Evolutionary conservation across 2,113 vertebrate species (phyloP), one percentile per base, ranked within the genome.

Genomic region (Stictonetta naevosa): DNA sequence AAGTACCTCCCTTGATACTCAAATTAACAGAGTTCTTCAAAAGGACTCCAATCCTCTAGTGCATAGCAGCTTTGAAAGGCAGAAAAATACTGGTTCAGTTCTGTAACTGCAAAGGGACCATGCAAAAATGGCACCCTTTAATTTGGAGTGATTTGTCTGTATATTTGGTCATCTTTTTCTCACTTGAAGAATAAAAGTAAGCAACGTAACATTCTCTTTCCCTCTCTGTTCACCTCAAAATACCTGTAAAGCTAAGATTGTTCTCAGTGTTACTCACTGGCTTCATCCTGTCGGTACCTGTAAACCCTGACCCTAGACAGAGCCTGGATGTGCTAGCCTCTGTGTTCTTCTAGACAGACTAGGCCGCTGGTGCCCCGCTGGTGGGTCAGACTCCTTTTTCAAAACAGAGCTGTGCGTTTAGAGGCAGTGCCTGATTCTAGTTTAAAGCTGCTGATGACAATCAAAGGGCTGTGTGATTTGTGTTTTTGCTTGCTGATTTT

Each of bases 21-120:
- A 69, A 4, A 48, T 88, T 25, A 7, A 64, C 2, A 0, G 6
- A 1, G 8, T 21, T n/a, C 2, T 72, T 53, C 33, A 34, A 25
- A 69, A 44, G 23, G 80, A 64, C 83, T 79, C 72, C 6, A 6
- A 5, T 19, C 80, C 21, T 73, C 11, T 31, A 25, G 17, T 63
- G 52, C 14, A 26, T 21, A 16, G 4, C 42, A 42, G 12, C 36
- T 92, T 83, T 73, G 36, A 86, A 96, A 90, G 33, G 2, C 28
- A 74, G 28, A 59, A 80, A 74, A 73, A 33, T 50, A 13, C 7
- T 58, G 7, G 22, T 91, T 80, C 34, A 8, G 16, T 33, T 82
- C 28, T 85, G 18, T 79, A 75, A 53, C 23, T 75, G 58, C 28
- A 76, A 75, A 59, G 13, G 63, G 40, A 34, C 13, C 0, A 0